These are phyloP conservation scores for Engraulis encrasicolus DNA, from an alignment of 2,113 vertebrate genomes.

Conservation along the genomic window DNA sequence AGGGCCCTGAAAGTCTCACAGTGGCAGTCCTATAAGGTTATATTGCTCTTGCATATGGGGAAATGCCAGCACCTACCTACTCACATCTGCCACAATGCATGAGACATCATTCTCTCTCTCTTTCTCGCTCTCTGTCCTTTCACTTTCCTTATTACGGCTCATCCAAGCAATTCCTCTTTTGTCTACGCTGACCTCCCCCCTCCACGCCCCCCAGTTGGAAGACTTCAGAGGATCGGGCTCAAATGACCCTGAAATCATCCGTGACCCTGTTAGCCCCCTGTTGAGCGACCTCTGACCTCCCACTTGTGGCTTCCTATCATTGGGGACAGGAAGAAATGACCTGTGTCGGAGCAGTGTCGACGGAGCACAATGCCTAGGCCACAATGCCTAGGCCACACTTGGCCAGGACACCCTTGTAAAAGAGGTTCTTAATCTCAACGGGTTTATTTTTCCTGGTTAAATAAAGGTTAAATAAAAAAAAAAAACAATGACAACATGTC, in stretches of 20 bases:
- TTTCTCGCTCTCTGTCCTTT: slow-evolving; percentile 1
- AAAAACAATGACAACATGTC: not conserved
- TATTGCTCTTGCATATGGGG: not conserved
- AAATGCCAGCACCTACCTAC: not conserved
- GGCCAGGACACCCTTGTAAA: too few relatives aligned
- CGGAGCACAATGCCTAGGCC: not conserved
- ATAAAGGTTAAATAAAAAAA: too few relatives aligned
- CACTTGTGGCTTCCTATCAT: slow-evolving; percentile 25
- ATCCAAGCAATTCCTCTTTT: slow-evolving; percentile 4
- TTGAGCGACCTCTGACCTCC: slow-evolving; percentile 43
- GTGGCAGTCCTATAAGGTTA: not conserved
- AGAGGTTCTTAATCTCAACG: too few relatives aligned
- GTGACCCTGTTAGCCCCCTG: slow-evolving; percentile 37
- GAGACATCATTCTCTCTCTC: slow-evolving; percentile 16
- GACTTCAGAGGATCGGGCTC: not conserved
- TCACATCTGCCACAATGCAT: not conserved
- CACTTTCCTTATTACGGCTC: slow-evolving; percentile 21
- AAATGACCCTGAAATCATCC: slow-evolving; percentile 4
- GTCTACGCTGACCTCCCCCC: not conserved
- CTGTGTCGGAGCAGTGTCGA: not conserved
- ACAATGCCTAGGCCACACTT: too few relatives aligned
- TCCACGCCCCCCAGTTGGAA: too few relatives aligned
- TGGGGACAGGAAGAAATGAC: not conserved
- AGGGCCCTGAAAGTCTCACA: slow-evolving; percentile 21
- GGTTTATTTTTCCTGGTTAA: too few relatives aligned